A percentile compares a stretch with the other conserved stretches of the same genome.
These are phyloP conservation scores for Euwallacea similis DNA, from an alignment of 1,140 invertebrate genomes.

Conservation along the genomic window DNA sequence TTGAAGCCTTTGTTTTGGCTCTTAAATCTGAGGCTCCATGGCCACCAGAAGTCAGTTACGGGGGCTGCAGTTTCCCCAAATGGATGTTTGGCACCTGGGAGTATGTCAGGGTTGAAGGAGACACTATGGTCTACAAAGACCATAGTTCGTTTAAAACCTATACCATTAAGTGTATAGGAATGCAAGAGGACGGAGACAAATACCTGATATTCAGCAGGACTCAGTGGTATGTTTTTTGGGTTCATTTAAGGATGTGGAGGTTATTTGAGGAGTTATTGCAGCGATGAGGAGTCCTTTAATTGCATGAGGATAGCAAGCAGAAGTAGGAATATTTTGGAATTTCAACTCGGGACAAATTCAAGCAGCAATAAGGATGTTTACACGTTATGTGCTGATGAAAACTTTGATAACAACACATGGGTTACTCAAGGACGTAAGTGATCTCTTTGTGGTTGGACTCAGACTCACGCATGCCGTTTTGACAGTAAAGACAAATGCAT, in stretches of 20 bases:
- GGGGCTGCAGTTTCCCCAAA: constrained; percentile 61
- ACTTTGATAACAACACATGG: constrained; percentile 61
- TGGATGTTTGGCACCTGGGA: constrained; percentile 71
- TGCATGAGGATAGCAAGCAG: constrained; percentile 67
- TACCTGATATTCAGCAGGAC: constrained; percentile 59
- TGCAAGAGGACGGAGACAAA: constrained; percentile 53
- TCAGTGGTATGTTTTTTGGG: constrained; percentile 56
- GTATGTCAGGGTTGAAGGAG: constrained; percentile 62
- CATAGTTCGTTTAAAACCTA: constrained; percentile 66
- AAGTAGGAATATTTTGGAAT: constrained; percentile 68
- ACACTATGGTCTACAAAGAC: constrained; percentile 66
- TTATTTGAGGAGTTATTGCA: constrained; percentile 43
- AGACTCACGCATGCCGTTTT: no score
- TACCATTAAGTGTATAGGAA: constrained; percentile 60
- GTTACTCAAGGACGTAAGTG: constrained; percentile 66
- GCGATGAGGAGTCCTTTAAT: constrained; percentile 66
- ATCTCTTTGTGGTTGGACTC: no score
- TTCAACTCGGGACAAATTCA: constrained; percentile 59
- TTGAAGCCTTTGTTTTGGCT: constrained; percentile 62
- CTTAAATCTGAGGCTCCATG: constrained; percentile 49
- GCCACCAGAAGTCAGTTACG: constrained; percentile 49
- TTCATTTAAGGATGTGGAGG: neutral
- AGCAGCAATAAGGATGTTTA: constrained; percentile 45
- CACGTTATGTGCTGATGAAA: constrained; percentile 55
- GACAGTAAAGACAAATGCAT: no score